Evolutionary conservation across 1,140 invertebrate species (phyloP).

Genomic region (Drosophila neocordata): DNA sequence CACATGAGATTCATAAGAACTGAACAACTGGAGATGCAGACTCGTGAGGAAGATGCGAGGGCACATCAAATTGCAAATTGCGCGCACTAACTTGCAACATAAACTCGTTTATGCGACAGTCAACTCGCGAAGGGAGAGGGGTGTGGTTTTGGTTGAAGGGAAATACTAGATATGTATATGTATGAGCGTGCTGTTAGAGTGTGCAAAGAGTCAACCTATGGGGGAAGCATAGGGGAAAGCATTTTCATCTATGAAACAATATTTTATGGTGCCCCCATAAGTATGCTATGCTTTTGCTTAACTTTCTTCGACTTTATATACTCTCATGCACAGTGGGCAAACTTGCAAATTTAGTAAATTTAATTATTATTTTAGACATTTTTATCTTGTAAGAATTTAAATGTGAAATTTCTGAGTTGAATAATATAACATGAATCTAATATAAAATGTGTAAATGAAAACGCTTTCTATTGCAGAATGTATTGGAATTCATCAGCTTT

Average conservation of each 20-base stretch:
- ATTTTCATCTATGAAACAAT: slow-evolving; percentile 46
- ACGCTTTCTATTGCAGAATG: too few species aligned
- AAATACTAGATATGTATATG: slow-evolving; percentile 15
- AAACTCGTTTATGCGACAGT: slow-evolving; percentile 60
- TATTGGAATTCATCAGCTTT: too few species aligned
- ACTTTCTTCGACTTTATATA: slow-evolving; percentile 29
- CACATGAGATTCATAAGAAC: slow-evolving; percentile 9
- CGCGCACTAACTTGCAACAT: slow-evolving; percentile 64
- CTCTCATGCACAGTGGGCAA: too few species aligned
- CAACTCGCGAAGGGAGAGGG: not conserved
- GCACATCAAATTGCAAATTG: slow-evolving; percentile 62
- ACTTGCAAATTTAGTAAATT: too few species aligned
- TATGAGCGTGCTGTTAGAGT: not conserved
- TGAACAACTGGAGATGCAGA: slow-evolving; percentile 9
- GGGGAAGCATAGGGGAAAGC: slow-evolving; percentile 3
- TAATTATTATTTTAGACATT: too few species aligned
- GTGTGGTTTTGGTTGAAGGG: not conserved
- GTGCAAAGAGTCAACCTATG: not conserved
- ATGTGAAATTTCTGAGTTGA: too few species aligned
- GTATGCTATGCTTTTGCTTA: slow-evolving; percentile 39
- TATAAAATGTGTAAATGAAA: too few species aligned
- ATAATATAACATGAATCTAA: too few species aligned
- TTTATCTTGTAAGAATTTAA: too few species aligned
- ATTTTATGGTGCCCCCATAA: slow-evolving; percentile 43
- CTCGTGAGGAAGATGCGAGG: slow-evolving; percentile 32